phyloP scores from a whole-genome alignment of 2,888 invertebrate species.

The Acleris literana region DNA sequence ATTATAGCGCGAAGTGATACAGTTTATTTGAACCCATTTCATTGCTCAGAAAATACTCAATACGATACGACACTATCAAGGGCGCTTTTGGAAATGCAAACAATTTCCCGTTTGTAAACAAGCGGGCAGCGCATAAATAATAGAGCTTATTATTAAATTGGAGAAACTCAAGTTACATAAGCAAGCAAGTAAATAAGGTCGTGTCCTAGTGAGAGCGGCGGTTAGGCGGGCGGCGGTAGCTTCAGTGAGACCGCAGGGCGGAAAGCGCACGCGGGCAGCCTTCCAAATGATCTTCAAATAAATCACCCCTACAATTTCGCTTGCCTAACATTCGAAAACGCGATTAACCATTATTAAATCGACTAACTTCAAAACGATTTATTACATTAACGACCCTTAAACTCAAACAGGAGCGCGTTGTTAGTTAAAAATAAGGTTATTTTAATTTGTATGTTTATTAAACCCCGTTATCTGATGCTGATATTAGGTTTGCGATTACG shows the following conservation, averaged over 20 bases:
- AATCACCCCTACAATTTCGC: conserved; percentile 67
- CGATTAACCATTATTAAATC: conserved; percentile 70
- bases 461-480: too few species aligned
- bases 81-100: background rate
- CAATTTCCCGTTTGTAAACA: conserved; percentile 3
- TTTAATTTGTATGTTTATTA: too few species aligned
- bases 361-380: conserved; percentile 55
- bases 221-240: conserved; percentile 1
- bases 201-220: conserved; percentile 6
- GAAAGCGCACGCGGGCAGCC: conserved; percentile 56
- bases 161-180: conserved; percentile 8
- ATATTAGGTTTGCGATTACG: too few species aligned
- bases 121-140: background rate
- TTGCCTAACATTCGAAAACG: conserved; percentile 60
- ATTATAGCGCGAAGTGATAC: too few species aligned
- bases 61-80: too few species aligned
- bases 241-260: conserved; percentile 22
- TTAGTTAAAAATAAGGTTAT: conserved; percentile 7
- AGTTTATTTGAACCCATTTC: too few species aligned
- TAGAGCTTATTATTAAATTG: conserved; percentile 5
- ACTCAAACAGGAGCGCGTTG: conserved; percentile 34
- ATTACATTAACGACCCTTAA: conserved; percentile 44
- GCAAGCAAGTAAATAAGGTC: conserved; percentile 15
- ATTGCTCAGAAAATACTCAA: too few species aligned
- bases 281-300: conserved; percentile 68